Evolutionary conservation across 2,797 vertebrate genomes (phyloP), one percentile per base, ranked within the genome.

Genomic region (Acestrorhynchus altus): DNA sequence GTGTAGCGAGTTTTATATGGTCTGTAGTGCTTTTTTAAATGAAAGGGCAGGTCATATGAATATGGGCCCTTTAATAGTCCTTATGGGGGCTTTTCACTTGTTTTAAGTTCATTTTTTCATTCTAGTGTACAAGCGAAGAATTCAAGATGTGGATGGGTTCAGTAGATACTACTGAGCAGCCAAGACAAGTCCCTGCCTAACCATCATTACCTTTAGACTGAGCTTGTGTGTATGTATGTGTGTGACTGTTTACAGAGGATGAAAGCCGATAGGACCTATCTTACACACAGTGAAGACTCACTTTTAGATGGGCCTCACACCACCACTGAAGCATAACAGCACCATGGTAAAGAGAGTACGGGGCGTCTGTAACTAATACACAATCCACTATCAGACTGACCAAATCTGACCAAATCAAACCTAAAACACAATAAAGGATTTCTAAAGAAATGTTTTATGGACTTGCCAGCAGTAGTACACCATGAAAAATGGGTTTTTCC

Each of bases 281-380:
- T 93, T 86, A 82, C 81, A 85, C 94, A 88, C 93, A 93, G 85
- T 87, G 94, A 95, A 85, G 92, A 95, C 90, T 96, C 96, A 76
- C 95, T 98, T 87, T 94, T 97, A 93, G 96, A 95, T 90, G 95
- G 93, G 93, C 87, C 90, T 87, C 89, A 90, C 90, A 91, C 92
- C 85, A 85, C 93, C 88, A 91, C 94, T 90, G 90, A 95, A 90
- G 89, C 94, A 83, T 94, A 91, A 91, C 90, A 91, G 93, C 90
- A 90, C 83, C 87, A 91, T 91, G 94, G 95, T 98, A 94, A 94
- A 87, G 69, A 73, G 82, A 83, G 86, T 83, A 84, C 69, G 88
- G 6, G 88, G 88, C 72, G 71, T 56, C 70, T 12, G 46, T 42
- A 22, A 79, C 39, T 78, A 66, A 84, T 65, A 74, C 49, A 42